Evolutionary conservation across 2,888 invertebrate genomes (phyloP), one percentile per base, ranked within the genome.

Genomic region (Epinotia bilunana): DNA sequence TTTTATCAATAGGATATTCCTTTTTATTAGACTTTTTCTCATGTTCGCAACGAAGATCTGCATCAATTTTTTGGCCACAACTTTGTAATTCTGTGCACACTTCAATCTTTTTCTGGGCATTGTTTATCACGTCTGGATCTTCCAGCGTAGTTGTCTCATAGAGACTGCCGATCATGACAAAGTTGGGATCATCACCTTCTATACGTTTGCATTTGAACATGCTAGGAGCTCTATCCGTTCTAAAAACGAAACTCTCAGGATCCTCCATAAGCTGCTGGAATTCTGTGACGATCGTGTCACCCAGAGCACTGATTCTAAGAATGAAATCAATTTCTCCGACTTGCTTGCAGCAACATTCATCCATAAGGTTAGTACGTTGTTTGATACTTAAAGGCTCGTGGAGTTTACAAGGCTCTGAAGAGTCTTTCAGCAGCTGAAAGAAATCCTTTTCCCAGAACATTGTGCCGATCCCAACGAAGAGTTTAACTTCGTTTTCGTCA

Each of bases 371-470:
- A 23, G 85, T 86, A 2, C 79, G 80, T 80, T 87, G 89, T 83
- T 90, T 95, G 46, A 89, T 85, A 46, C 88, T 81, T 71, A 94
- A 74, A 13, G 91, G 88, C 74, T 91, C 84, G 76, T 90, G 86
- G 46, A 87, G 28, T 80, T 86, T 83, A 83, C 88, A 80, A 79
- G 92, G 76, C 79, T 92, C 79, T 78, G 90, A 72, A 72, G 91
- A 84, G 82, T 93, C 85, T 82, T 91, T 93, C 1, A 95, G 81
- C 93, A 95, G 93, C 55, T 91, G 89, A 76, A 84, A 90, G 80
- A 95, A 95, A 49, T 91, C 80, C 1, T 88, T 89, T 43, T 91
- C 88, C 95, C 95, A 95, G 4, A 84, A 76, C 86, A 95, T 90
- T 7, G 79, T 84, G 0, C 90, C 91, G 3, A 88, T 81, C 16